Conservation (phyloP, 1,140 invertebrate genomes). For the Apolygus lucorum region DNA sequence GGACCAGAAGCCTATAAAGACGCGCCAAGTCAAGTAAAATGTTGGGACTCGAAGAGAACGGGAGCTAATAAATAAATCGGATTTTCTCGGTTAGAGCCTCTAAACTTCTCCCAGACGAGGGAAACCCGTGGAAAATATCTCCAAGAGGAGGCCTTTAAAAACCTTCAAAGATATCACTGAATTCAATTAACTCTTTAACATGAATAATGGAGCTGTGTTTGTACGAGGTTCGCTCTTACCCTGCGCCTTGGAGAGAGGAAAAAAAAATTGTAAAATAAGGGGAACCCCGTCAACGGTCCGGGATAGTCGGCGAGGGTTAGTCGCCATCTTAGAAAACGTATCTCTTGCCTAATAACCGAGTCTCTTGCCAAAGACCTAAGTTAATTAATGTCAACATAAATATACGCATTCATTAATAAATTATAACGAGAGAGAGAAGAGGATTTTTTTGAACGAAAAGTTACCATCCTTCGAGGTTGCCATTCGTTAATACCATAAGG, state of each 20-base stretch:
- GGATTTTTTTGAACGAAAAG: conserved; percentile 1
- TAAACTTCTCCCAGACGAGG: too few species aligned
- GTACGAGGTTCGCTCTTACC: neutral
- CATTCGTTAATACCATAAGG: neutral
- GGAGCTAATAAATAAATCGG: too few species aligned
- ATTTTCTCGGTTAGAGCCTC: too few species aligned
- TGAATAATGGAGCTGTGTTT: neutral
- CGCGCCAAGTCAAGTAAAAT: too few species aligned
- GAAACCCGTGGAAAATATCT: too few species aligned
- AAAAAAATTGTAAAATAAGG: too few species aligned
- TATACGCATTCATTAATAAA: conserved; percentile 15
- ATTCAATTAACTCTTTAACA: neutral
- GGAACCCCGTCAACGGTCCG: too few species aligned
- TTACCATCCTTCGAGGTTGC: neutral
- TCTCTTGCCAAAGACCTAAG: conserved; percentile 5
- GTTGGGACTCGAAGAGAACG: too few species aligned
- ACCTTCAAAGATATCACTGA: neutral
- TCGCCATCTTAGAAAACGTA: neutral
- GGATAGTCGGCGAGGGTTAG: too few species aligned
- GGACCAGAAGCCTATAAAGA: too few species aligned
- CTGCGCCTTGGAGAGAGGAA: too few species aligned
- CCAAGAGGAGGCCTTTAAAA: too few species aligned
- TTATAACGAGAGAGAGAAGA: neutral
- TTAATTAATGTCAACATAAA: conserved; percentile 17
- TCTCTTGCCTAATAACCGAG: conserved; percentile 12